phyloP scores from a whole-genome alignment of 2,113 vertebrate species.

The Hystrix brachyura region DNA sequence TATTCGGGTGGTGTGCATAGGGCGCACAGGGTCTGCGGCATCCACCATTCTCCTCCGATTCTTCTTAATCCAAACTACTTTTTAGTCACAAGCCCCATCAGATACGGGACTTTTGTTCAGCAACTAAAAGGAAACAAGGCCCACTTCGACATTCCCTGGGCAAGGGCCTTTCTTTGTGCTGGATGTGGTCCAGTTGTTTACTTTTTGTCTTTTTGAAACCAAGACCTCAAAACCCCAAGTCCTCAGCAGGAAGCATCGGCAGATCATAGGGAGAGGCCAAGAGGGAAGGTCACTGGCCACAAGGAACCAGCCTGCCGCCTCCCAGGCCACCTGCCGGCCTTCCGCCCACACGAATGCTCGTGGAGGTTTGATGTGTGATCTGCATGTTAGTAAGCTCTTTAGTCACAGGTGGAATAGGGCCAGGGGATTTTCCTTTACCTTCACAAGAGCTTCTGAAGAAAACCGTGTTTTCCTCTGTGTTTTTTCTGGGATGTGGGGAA shows the following conservation, averaged over 20 bases:
- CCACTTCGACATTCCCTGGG: neutral
- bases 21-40: neutral
- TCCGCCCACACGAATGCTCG: too few species aligned
- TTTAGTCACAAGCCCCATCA: neutral
- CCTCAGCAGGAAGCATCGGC: neutral
- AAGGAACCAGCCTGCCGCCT: neutral
- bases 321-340: too few species aligned
- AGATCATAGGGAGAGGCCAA: neutral
- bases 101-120: neutral
- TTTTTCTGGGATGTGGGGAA: neutral
- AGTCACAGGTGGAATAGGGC: neutral
- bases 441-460: neutral
- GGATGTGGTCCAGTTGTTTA: neutral
- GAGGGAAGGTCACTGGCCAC: neutral
- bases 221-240: neutral
- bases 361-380: neutral
- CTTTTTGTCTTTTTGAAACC: neutral
- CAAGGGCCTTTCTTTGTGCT: neutral
- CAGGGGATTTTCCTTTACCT: neutral
- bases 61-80: neutral
- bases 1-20: fast-evolving
- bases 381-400: neutral
- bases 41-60: neutral
- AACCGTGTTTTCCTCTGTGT: neutral
- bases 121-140: neutral